phyloP scores from a whole-genome alignment of 2,888 invertebrate species.

The Hirtodrosophila confusa region DNA sequence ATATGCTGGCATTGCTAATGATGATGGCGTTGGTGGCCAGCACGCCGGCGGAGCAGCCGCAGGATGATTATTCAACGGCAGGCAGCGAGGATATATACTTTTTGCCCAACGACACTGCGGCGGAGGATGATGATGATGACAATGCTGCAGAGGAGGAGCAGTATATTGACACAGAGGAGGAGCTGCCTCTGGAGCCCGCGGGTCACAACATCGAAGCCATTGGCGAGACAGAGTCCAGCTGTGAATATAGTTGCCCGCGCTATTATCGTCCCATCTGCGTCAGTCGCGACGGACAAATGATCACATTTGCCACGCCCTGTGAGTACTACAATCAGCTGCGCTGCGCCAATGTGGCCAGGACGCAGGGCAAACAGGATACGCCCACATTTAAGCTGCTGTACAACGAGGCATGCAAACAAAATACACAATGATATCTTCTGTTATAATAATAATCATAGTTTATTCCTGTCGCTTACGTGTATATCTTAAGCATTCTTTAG shows the following conservation, averaged over 20 bases:
- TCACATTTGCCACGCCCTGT: slow-evolving; percentile 62
- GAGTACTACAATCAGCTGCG: slow-evolving; percentile 63
- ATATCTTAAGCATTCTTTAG: too few relatives aligned
- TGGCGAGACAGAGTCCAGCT: slow-evolving; percentile 43
- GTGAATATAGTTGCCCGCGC: slow-evolving; percentile 67
- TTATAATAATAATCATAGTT: too few relatives aligned
- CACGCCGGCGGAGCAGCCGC: not conserved
- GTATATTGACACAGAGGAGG: not conserved
- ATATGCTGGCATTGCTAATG: slow-evolving; percentile 18
- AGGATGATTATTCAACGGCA: slow-evolving; percentile 12
- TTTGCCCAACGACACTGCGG: slow-evolving; percentile 2
- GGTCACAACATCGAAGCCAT: slow-evolving; percentile 27
- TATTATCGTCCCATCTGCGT: slow-evolving; percentile 67
- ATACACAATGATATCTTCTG: not conserved
- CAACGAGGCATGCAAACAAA: slow-evolving; percentile 31
- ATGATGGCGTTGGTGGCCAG: slow-evolving; percentile 13
- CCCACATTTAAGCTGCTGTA: slow-evolving; percentile 48
- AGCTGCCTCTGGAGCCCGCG: not conserved
- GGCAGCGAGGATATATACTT: slow-evolving; percentile 40
- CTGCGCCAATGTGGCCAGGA: slow-evolving; percentile 49
- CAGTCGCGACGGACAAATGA: slow-evolving; percentile 31
- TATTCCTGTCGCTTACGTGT: too few relatives aligned
- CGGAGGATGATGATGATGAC: slow-evolving; percentile 1
- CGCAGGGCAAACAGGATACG: slow-evolving; percentile 7
- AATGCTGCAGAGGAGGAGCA: not conserved